A percentile compares a stretch with the other conserved stretches of the same genome.
Conservation (phyloP, 2,113 vertebrate species). For the Psammodynastes pulverulentus region DNA sequence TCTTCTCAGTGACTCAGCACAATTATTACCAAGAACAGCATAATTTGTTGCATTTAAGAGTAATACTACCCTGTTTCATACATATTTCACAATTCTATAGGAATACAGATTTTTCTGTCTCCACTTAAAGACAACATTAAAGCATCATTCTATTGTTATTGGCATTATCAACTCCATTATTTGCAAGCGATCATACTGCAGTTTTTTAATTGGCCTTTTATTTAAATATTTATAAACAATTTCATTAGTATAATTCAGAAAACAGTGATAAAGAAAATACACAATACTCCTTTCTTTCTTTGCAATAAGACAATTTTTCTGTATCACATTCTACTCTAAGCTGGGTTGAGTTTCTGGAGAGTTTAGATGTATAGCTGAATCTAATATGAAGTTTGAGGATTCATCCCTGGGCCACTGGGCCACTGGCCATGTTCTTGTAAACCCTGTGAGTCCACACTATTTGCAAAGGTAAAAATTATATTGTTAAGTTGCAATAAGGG, state of each 20-base stretch:
- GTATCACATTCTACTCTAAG: neutral
- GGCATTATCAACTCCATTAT: neutral
- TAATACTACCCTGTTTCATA: neutral
- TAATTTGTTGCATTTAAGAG: neutral
- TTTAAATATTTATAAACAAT: neutral
- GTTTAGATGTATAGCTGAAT: neutral
- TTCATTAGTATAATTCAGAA: neutral
- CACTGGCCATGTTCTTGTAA: neutral
- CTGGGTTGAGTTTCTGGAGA: neutral
- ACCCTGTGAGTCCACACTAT: neutral
- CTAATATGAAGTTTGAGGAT: neutral
- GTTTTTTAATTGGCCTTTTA: neutral
- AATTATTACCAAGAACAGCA: neutral
- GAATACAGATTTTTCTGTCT: neutral
- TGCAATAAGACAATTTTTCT: neutral
- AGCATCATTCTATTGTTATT: neutral
- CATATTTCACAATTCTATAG: neutral
- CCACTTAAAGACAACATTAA: neutral
- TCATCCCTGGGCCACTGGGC: neutral
- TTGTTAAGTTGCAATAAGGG: neutral
- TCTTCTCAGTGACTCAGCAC: neutral
- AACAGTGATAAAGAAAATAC: neutral
- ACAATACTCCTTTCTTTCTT: neutral
- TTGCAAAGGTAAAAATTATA: neutral
- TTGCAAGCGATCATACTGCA: neutral